Base-by-base conservation (phyloP, 2,888 invertebrate genomes). In the Metellina segmentata region DNA sequence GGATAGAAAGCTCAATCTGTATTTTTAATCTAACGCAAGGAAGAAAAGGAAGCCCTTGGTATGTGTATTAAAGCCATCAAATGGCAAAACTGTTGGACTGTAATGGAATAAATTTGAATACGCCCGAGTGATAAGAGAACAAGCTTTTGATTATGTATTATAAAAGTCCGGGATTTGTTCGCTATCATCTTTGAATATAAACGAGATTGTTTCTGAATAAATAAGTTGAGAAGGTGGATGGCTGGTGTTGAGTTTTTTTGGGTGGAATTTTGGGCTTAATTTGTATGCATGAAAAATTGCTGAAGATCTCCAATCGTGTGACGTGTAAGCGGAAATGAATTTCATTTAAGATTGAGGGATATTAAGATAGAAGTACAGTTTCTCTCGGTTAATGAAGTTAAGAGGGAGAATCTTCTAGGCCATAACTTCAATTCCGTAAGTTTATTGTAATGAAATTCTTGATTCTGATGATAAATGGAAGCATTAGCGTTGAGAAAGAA, bases 61-160 rank as follows among this genome's bases (percentile, higher is more conserved):
- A 72, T 78, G 52, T 69, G 82, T 83, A 87, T 87, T 87, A 91
- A 91, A 82, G 79, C 90, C 77, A 87, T 83, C 87, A 87, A 87
- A 87, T 20, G 86, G 53, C 48, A 82, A 82, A 81, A 85, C 86
- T 86, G 6, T 34, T 34, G 34, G 34, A 34, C 70, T 9, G 90
- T 91, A 91, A 91, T 91, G 91, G 87, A 91, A 91, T 91, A 91
- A 91, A 91, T 91, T 91, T 87, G 87, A 91, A 91, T 91, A 91
- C 72, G 61, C 85, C 19, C 78, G 87, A 51, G 70, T 91, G 83
- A 87, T 87, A 91, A 91, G 82, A 53, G 83, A 77, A 91, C 49
- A 53, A 69, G 85, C 53, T 90, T 86, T 86, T 91, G 86, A 91
- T 91, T 87, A 87, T 82, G 83, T 77, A 91, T 91, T 91, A 91